Evolutionary conservation across 1,140 invertebrate species (phyloP), one percentile per base, ranked within the genome.

Genomic region (Zaprionus gabonicus): DNA sequence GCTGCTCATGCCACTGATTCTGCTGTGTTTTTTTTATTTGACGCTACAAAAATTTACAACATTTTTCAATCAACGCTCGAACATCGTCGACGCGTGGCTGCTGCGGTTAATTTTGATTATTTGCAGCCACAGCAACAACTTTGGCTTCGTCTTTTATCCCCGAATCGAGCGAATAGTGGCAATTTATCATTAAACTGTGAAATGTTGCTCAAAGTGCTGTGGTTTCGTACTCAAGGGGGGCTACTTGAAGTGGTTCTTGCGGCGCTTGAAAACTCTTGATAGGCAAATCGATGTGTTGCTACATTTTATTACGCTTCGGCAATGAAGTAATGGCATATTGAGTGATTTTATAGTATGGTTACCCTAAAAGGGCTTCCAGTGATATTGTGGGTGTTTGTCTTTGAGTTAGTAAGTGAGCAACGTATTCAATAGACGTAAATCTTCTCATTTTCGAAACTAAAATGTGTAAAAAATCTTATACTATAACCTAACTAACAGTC

Each of bases 41-140:
- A 63, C 78, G 74, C 81, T 60, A 76, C 13, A 71, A 64, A 80
- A 91, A 80, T 91, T 69, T 88, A 91, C 88, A 91, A 88, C 87
- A 85, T 91, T 91, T 91, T 91, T 91, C 88, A 91, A 91, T 91
- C 88, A 91, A 64, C 78, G 68, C 55, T 55, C 80, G 65, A 63
- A 55, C 63, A 49, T 41, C 55, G 57, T 44, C 44, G 81, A 69
- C 79, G 85, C 81, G 79, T 90, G 85, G 76, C 84, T 46, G 53
- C 71, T 68, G 78, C 79, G 80, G 76, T 85, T 82, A 86, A 80
- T 81, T 82, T 85, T 70, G 80, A 90, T 90, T 85, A 87, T 87
- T 87, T 80, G 67, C 66, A 67, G 64, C 63, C 27, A 15, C 64
- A 44, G n/a, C 58, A 59, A 58, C 53, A 76, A 46, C 63, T 70